Conservation (phyloP, 2,888 invertebrate genomes). For the Epirrhoe tristata region DNA sequence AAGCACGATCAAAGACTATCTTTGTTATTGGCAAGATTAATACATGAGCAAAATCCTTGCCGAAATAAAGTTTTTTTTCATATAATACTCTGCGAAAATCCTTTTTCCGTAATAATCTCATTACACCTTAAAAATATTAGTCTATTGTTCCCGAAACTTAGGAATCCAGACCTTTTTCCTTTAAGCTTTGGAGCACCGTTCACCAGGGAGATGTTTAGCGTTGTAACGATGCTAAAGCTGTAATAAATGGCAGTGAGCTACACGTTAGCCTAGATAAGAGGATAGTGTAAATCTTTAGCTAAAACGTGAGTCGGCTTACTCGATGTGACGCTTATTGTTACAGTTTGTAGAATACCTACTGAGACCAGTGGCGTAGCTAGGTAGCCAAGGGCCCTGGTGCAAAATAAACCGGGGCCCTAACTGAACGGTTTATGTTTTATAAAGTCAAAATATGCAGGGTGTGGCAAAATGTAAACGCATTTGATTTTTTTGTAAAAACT, state of each 20-base stretch:
- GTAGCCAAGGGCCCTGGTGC: too few relatives aligned
- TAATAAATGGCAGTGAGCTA: slow-evolving; percentile 23
- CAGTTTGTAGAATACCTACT: background rate
- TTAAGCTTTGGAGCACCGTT: slow-evolving; percentile 5
- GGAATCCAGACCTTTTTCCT: slow-evolving; percentile 21
- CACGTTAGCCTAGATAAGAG: slow-evolving; percentile 26
- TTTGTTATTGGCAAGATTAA: slow-evolving; percentile 5
- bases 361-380: too few relatives aligned
- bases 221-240: slow-evolving; percentile 16
- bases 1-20: background rate
- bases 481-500: too few relatives aligned
- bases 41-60: background rate
- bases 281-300: slow-evolving; percentile 17
- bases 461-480: too few relatives aligned
- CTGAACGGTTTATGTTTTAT: too few relatives aligned
- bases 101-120: slow-evolving; percentile 15
- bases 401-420: too few relatives aligned
- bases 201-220: slow-evolving; percentile 25
- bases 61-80: background rate
- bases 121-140: slow-evolving; percentile 30
- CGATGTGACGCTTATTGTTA: slow-evolving; percentile 5
- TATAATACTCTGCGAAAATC: slow-evolving; percentile 11
- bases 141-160: slow-evolving; percentile 20
- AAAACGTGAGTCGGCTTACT: slow-evolving; percentile 10
- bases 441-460: too few relatives aligned